Conservation (phyloP, 2,888 invertebrate species). For the Chromoteleia sp. region DNA sequence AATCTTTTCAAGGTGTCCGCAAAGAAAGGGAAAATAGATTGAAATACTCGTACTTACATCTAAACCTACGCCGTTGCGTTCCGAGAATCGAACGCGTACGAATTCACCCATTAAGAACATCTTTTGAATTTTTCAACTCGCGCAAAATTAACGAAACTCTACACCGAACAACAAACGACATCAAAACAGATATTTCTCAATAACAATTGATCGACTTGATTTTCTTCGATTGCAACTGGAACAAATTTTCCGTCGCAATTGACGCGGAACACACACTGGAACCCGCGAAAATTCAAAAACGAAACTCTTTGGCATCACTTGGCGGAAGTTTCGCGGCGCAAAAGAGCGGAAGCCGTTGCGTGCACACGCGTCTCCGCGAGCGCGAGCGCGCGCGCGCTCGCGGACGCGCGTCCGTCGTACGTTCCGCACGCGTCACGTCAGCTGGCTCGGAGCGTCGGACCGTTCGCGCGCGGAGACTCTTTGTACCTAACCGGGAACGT, state of each 20-base stretch:
- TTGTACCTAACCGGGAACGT: conserved; percentile 68
- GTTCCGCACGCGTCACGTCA: conserved; percentile 54
- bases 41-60: not conserved
- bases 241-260: not conserved
- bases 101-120: not conserved
- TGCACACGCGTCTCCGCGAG: conserved; percentile 56
- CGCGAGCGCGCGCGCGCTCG: conserved; percentile 64
- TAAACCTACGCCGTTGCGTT: not conserved
- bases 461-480: conserved; percentile 66
- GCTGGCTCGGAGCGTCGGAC: conserved; percentile 70
- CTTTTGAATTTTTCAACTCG: not conserved
- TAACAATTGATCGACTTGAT: too few relatives aligned
- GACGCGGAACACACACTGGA: conserved; percentile 2
- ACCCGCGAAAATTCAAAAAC: conserved; percentile 41
- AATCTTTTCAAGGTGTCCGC: too few relatives aligned
- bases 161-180: not conserved
- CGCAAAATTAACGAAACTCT: not conserved
- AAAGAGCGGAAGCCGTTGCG: not conserved
- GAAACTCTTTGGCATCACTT: conserved; percentile 12
- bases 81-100: not conserved
- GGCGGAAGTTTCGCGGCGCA: conserved; percentile 19
- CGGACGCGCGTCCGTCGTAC: conserved; percentile 55
- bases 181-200: too few relatives aligned
- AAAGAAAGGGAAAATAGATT: too few relatives aligned
- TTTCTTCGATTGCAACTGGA: too few relatives aligned